Evolutionary conservation across 2,113 vertebrate genomes (phyloP), one percentile per base, ranked within the genome.

Genomic region (Machaerirhynchus nigripectus): DNA sequence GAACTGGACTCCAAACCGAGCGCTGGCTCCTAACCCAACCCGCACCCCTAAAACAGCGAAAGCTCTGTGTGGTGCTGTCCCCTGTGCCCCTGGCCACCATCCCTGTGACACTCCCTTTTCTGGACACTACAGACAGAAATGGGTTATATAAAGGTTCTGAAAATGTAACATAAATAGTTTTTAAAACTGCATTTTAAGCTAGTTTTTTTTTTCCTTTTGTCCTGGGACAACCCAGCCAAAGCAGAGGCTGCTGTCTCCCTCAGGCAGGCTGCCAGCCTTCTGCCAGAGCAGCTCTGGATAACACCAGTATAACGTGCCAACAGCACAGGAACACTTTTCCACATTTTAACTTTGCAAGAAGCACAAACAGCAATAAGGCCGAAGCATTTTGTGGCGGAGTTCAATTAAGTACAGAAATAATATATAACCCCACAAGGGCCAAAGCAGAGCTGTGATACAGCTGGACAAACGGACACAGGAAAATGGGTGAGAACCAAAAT

Each of bases 1-100:
- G n/a, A 75, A 69, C 14, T 20, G 40, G 64, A 28, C 37, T 57
- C 21, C 23, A 15, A n/a, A 64, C 12, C 10, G 42, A 46, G 3
- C 11, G 35, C 59, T 33, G 27, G 26, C 19, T 60, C 37, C 50
- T 10, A 52, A 35, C 5, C 11, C 53, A 44, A 39, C 13, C 26
- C n/a, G 1, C 0, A 0, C 5, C 27, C 20, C 47, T 26, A 59
- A 31, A 53, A 13, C 33, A 50, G 11, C 0, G 0, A 2, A 10
- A 47, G 24, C 40, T 31, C 46, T 0, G 0, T 2, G 3, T 23
- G 55, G 37, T 0, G 0, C 60, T 90, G 78, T 35, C 40, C 18
- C 14, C 27, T 2, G 3, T 9, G 9, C 2, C 56, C 42, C 18
- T 7, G 26, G 21, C 6, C 42, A 50, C 56, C 79, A 10, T 4